Conservation (phyloP, 2,797 vertebrate species). For the Antrozous pallidus region DNA sequence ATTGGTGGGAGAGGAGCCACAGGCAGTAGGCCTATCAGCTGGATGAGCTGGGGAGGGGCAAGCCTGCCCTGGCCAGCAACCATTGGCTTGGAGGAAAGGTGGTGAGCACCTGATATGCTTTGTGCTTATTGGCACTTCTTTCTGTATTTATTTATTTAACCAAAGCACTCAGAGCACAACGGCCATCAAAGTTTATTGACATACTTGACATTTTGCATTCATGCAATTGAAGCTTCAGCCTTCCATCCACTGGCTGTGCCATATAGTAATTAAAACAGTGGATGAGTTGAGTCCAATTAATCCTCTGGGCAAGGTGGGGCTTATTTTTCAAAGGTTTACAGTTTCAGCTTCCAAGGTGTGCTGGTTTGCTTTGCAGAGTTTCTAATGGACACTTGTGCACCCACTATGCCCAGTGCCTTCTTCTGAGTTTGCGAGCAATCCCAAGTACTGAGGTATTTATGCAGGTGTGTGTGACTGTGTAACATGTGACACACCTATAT, state of each 20-base stretch:
- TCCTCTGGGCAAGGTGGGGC: neutral
- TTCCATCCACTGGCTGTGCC: neutral
- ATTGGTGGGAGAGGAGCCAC: neutral
- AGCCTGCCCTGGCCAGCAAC: neutral
- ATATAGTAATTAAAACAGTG: slow-evolving; percentile 28
- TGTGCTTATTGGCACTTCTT: neutral
- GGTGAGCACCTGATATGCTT: neutral
- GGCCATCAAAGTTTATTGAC: slow-evolving; percentile 9
- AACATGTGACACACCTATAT: fast-evolving
- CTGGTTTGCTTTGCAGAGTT: neutral
- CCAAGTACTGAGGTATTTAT: neutral
- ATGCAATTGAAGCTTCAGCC: neutral
- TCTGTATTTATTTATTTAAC: slow-evolving; percentile 31
- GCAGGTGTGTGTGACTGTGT: neutral
- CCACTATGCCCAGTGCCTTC: neutral
- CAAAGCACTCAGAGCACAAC: neutral
- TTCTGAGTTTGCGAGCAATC: neutral
- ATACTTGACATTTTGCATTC: slow-evolving; percentile 17
- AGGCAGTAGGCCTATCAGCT: neutral
- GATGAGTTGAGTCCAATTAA: neutral
- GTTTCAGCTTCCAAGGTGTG: neutral
- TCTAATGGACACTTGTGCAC: neutral
- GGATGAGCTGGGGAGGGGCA: neutral
- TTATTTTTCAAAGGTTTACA: slow-evolving; percentile 19
- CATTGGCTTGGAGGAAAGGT: neutral